Evolutionary conservation across 2,113 vertebrate species (phyloP), one percentile per base, ranked within the genome.

Genomic region (Toxotes jaculatrix): DNA sequence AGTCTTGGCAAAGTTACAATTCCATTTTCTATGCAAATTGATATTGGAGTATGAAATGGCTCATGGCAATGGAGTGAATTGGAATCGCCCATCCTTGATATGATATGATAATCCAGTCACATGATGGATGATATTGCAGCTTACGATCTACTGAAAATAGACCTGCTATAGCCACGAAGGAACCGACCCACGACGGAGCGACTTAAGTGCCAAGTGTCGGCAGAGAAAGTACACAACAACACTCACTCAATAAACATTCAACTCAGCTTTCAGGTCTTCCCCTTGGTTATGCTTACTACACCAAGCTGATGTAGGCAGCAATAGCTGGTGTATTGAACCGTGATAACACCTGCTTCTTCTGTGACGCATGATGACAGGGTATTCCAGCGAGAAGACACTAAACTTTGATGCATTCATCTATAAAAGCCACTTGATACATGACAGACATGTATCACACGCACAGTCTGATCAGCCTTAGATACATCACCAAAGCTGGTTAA

Each of bases 21-120:
- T 92, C 80, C 85, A 92, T 92, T 92, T 88, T 70, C 87, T 81
- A 88, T 91, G 90, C 89, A 92, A 92, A 93, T 91, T 87, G 89
- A 80, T 85, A 88, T 62, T 81, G 77, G 85, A 74, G 82, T 42
- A 21, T 32, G 75, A 89, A 87, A 88, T 74, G 85, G 74, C 60
- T 85, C 85, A 56, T 81, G 76, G 84, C 21, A n/a, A 51, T 51
- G 36, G 68, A 91, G 57, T 72, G 86, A 80, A 92, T 78, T 86
- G 74, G 78, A 88, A 90, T 82, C 59, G 36, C 72, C 88, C 83
- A 75, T 61, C 84, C 77, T 82, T 78, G 80, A 87, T 86, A 80
- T 78, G 80, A 87, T 86, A 80, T 81, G 83, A 88, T 87, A 86
- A 90, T 77, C 21, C 75, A 60, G 57, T 85, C 79, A 70, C 49